Base-by-base conservation (phyloP, 2,888 invertebrate genomes). In the Tortrix viridana region DNA sequence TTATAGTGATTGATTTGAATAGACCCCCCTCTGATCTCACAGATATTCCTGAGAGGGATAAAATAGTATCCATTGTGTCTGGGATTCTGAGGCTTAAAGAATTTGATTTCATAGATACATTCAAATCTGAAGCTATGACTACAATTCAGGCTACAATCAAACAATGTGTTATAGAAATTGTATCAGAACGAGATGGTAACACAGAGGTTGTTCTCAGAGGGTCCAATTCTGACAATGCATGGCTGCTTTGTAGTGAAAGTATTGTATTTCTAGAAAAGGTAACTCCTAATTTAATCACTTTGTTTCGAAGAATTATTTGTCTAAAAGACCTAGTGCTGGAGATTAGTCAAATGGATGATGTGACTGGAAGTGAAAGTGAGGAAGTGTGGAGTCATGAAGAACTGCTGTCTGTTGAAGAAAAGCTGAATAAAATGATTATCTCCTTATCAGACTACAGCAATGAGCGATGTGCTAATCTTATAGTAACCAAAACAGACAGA, bases 391-490 rank as follows among this genome's bases (percentile, higher is more conserved):
- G 94, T 0, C 85, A 93, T 14, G 94, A 94, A 26, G 97, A 98
- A 76, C 93, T 96, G 72, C 83, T 85, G 57, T 93, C 94, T 65
- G 95, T 97, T 6, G 94, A 94, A 66, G 92, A 93, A 12, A 96
- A 96, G 82, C 87, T 98, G 53, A 94, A 94, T 67, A 96, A 97
- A 75, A 93, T 98, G 80, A 91, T 98, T 52, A 93, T 94, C 44
- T 95, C 96, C n/a, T 94, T 98, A 47, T 97, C 97, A 82, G 97
- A 98, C 87, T 97, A 96, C 81, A 97, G 98, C 72, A 97, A 98
- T 84, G 98, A 99, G 81, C 93, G 98, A 69, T 95, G 98, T 86
- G 97, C 97, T 62, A 97, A 97, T 84, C 93, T 98, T 60, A 94
- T 98, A 63, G 95, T 96, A 50, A 96, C 96, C 5, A 95, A 95